Evolutionary conservation across 2,888 invertebrate genomes (phyloP).

Genomic region (Callyntrura guangdongensis): DNA sequence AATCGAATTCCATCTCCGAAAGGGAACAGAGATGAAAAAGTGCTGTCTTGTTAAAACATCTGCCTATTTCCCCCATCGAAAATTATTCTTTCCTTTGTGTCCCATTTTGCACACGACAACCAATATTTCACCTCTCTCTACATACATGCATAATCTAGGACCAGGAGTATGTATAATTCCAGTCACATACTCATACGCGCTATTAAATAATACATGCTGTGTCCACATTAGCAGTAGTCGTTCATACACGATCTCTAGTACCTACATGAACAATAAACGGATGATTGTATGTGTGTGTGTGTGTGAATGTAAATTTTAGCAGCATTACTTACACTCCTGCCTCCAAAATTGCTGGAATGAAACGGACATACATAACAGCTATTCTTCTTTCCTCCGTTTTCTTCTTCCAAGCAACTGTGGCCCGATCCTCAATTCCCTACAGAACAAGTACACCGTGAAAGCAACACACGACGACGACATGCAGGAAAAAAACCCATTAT

Average conservation of each 20-base stretch:
- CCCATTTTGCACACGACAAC: not conserved
- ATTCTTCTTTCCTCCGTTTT: too few species aligned
- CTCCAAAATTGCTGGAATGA: too few species aligned
- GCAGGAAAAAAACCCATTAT: not conserved
- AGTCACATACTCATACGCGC: too few species aligned
- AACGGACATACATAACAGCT: too few species aligned
- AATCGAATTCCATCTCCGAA: too few species aligned
- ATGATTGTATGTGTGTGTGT: too few species aligned
- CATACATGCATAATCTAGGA: too few species aligned
- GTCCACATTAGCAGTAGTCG: not conserved
- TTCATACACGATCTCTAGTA: not conserved
- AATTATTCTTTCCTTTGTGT: conserved; percentile 7
- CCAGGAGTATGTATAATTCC: too few species aligned
- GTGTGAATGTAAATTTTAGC: too few species aligned
- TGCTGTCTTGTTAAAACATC: not conserved
- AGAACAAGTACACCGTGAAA: not conserved
- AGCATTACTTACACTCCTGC: too few species aligned
- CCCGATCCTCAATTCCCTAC: not conserved
- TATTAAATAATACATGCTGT: not conserved
- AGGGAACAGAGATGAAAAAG: too few species aligned
- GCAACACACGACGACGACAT: not conserved
- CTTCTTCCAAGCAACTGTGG: not conserved
- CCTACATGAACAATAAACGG: not conserved
- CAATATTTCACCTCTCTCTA: too few species aligned
- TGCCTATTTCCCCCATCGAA: not conserved